A percentile compares a stretch with the other conserved stretches of the same genome.
Evolutionary conservation across 2,797 vertebrate genomes (phyloP).

Genomic region (Smutsia gigantea): DNA sequence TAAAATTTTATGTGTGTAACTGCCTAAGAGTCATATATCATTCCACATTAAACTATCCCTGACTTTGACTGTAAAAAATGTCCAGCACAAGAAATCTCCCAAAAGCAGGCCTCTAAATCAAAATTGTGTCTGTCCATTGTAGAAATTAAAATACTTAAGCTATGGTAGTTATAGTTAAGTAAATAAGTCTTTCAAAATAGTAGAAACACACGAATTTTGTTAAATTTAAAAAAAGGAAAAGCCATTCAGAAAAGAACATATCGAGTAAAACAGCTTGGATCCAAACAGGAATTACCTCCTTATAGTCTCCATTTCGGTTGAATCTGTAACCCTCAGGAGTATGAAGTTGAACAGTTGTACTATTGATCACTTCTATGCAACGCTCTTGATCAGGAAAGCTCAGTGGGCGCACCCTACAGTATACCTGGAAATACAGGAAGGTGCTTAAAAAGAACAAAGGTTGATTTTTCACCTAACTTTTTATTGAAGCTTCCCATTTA

Average conservation of each 20-base stretch:
- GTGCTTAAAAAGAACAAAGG: neutral
- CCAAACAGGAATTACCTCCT: slow-evolving; percentile 90
- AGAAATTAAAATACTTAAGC: slow-evolving; percentile 15
- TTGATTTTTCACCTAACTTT: neutral
- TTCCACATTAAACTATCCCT: neutral
- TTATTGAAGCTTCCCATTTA: neutral
- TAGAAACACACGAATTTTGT: neutral
- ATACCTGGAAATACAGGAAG: slow-evolving; percentile 88
- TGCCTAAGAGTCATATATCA: neutral
- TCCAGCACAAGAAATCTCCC: neutral
- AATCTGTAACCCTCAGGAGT: slow-evolving; percentile 93
- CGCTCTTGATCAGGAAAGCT: slow-evolving; percentile 89
- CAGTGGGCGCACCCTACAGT: slow-evolving; percentile 94
- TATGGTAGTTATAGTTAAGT: neutral
- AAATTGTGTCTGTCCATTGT: neutral
- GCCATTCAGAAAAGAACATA: neutral
- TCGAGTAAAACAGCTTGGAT: neutral
- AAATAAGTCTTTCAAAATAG: neutral
- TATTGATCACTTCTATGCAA: slow-evolving; percentile 95
- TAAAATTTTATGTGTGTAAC: neutral
- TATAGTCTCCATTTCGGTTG: slow-evolving; percentile 95
- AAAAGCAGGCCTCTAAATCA: neutral
- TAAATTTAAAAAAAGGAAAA: slow-evolving; percentile 33
- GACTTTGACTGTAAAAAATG: neutral
- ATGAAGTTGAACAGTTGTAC: slow-evolving; percentile 94